Percentiles rank a stretch among this genome's conserved stretches.
Evolutionary conservation across 2,797 vertebrate species (phyloP).

Genomic region (Falco cherrug): DNA sequence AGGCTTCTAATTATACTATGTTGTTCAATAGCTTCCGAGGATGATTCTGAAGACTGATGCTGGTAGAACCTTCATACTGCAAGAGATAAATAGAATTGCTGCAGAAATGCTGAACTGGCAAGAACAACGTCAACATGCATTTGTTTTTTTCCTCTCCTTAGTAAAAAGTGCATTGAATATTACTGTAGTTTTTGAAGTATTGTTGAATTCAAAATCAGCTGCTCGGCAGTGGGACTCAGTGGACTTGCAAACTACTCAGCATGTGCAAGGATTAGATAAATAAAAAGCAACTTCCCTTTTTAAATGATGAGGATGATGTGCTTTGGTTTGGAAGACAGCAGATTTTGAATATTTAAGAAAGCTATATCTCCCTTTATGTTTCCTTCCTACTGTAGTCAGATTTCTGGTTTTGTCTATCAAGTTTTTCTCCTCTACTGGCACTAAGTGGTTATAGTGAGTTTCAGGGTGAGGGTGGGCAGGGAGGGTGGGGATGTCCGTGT

Average conservation of each 20-base stretch:
- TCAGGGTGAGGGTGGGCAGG: conserved; percentile 63
- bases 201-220: conserved; percentile 68
- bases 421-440: conserved; percentile 72
- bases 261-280: conserved; percentile 12
- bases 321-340: conserved; percentile 47
- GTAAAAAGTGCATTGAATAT: conserved; percentile 65
- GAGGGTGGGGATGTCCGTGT: conserved; percentile 61
- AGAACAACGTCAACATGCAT: conserved; percentile 42
- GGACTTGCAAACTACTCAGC: conserved; percentile 55
- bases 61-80: conserved; percentile 71
- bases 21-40: conserved; percentile 84
- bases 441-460: conserved; percentile 71
- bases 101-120: conserved; percentile 72
- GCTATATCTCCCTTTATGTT: conserved; percentile 57
- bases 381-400: conserved; percentile 71
- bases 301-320: conserved; percentile 32
- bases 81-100: conserved; percentile 58
- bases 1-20: conserved; percentile 63
- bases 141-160: conserved; percentile 63
- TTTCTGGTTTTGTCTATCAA: conserved; percentile 66
- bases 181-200: conserved; percentile 68
- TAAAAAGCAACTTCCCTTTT: conserved; percentile 28
- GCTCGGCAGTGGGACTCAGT: conserved; percentile 63
- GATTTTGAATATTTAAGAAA: conserved; percentile 55
- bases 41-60: conserved; percentile 86